Evolutionary conservation across 2,113 vertebrate species (phyloP).

Genomic region (human (Homo sapiens)): DNA sequence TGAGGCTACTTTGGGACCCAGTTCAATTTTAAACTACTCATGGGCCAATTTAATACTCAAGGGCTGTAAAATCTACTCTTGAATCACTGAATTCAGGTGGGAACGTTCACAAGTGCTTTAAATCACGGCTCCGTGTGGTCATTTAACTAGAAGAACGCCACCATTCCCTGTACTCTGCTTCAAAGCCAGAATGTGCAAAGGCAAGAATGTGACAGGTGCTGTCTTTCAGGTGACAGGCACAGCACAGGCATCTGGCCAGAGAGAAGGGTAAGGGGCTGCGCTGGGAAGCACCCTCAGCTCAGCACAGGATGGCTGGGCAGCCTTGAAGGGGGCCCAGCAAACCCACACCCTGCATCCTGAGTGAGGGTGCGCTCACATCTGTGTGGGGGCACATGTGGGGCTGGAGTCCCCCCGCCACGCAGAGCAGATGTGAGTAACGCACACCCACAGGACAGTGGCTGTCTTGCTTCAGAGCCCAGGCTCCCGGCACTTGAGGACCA

Average conservation of each 20-base stretch:
- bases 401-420: too few relatives aligned
- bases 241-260: rapidly evolving
- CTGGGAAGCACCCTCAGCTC: background rate
- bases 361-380: background rate
- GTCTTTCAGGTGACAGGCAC: background rate
- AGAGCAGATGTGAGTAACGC: background rate
- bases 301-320: background rate
- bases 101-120: slow-evolving; percentile 67
- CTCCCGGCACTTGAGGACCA: background rate
- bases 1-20: slow-evolving; percentile 69
- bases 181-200: slow-evolving; percentile 50
- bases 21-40: slow-evolving; percentile 73
- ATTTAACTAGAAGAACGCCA: slow-evolving; percentile 66
- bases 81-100: slow-evolving; percentile 67
- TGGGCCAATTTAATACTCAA: slow-evolving; percentile 71
- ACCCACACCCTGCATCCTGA: background rate
- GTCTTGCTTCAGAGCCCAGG: background rate
- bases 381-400: too few relatives aligned
- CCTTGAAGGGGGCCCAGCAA: background rate
- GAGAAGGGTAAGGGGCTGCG: background rate
- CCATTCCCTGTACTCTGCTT: slow-evolving; percentile 13
- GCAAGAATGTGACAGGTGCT: background rate
- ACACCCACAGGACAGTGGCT: background rate
- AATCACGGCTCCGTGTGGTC: slow-evolving; percentile 60
- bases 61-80: slow-evolving; percentile 68